Evolutionary conservation across 2,888 invertebrate genomes (phyloP), one percentile per base, ranked within the genome.

Genomic region (Dendrolimus pini): DNA sequence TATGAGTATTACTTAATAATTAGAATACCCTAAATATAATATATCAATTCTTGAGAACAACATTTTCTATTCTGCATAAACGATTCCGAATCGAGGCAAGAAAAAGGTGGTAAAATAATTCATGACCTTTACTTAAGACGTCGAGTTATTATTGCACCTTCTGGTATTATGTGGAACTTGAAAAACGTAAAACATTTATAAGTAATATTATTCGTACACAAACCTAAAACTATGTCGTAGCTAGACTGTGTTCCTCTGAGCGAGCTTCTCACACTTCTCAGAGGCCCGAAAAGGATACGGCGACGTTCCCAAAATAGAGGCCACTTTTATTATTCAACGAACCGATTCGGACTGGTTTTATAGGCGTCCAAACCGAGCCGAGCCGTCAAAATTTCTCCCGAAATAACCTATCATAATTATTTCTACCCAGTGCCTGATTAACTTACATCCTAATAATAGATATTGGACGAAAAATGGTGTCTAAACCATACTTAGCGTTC

Each of bases 241-340:
- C 52, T 55, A 54, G 56, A 52, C 53, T 61, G 30, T 58, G 57
- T 47, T 55, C 54, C 13, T 55, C 7, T 58, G 53, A 68, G 59
- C 67, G 67, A 70, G 69, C 69, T 71, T 70, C 70, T 68, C 64
- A 69, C 77, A 78, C 69, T 71, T 70, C 70, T 68, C 64, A 69
- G 77, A 77, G 77, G 76, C 80, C 77, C 80, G 80, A 79, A 79
- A 80, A 83, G 78, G 73, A 76, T 81, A 71, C 80, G 77, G 77
- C 82, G 73, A 71, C 71, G 82, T 78, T 84, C 85, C 83, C 79
- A 78, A 86, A 86, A 87, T 85, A 84, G 83, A 84, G 82, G 77
- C 80, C 74, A 78, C 76, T 79, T 78, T 80, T 82, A 82, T 82
- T 82, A 77, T 85, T 83, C 82, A 78, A 76, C 77, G 80, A 82